phyloP scores from a whole-genome alignment of 2,113 vertebrate genomes.

The Gavia stellata region DNA sequence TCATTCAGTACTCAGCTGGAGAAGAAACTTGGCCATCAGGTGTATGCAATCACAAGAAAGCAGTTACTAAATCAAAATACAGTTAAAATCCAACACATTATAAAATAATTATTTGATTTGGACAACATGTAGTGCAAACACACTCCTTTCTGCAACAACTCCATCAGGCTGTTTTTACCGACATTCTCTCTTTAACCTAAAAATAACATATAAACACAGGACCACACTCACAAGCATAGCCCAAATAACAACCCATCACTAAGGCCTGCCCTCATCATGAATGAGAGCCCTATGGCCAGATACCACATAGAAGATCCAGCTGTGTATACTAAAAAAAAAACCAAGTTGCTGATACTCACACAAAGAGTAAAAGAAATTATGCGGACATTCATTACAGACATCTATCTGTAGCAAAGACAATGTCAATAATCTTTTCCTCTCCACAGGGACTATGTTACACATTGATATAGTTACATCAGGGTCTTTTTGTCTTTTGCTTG shows the following conservation, averaged over 20 bases:
- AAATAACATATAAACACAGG: neutral
- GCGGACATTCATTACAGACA: neutral
- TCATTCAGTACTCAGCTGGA: neutral
- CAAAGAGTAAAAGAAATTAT: neutral
- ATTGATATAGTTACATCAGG: neutral
- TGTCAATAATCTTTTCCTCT: neutral
- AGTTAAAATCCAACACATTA: neutral
- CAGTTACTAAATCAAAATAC: neutral
- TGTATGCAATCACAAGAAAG: neutral
- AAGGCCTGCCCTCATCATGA: neutral
- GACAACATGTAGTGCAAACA: neutral
- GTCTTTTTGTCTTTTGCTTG: neutral
- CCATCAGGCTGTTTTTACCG: neutral
- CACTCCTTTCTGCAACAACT: neutral
- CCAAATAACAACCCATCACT: neutral
- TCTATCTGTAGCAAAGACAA: neutral
- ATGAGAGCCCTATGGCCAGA: neutral
- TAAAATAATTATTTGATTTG: neutral
- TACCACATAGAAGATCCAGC: neutral
- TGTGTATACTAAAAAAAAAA: neutral
- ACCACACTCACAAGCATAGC: neutral
- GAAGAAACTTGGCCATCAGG: neutral
- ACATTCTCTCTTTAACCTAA: neutral
- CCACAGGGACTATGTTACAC: neutral
- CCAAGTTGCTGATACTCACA: neutral